Conservation (phyloP, 2,797 vertebrate species). For the Oreortyx pictus region DNA sequence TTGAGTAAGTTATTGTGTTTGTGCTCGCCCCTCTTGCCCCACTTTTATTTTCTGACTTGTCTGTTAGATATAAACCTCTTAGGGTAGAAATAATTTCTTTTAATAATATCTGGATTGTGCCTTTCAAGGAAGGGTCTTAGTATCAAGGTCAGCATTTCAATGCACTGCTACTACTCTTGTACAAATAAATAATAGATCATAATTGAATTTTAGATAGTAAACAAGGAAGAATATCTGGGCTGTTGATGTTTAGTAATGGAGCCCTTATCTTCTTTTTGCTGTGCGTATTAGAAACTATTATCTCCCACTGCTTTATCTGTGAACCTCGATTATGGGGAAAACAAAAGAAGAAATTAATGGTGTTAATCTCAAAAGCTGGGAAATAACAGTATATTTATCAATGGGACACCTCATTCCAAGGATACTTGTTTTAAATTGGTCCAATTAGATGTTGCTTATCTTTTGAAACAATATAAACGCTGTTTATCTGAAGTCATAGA, state of each 20-base stretch:
- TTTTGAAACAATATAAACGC: not conserved
- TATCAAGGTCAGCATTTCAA: not conserved
- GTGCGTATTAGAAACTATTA: conserved; percentile 16
- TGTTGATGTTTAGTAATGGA: not conserved
- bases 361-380: not conserved
- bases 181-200: not conserved
- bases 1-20: not conserved
- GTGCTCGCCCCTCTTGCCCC: not conserved
- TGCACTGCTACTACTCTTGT: not conserved
- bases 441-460: conserved; percentile 13
- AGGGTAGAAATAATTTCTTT: not conserved
- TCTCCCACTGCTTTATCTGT: not conserved
- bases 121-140: not conserved
- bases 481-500: not conserved
- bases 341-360: conserved; percentile 16
- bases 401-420: not conserved
- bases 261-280: conserved; percentile 36
- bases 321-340: conserved; percentile 11
- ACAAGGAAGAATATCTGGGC: not conserved
- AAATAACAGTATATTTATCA: not conserved
- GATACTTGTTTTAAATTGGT: not conserved
- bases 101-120: not conserved
- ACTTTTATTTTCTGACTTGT: not conserved
- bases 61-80: not conserved
- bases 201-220: conserved; percentile 5